These are phyloP conservation scores for Onychomys arenicola DNA, from an alignment of 2,797 vertebrate genomes.

Conservation along the genomic window DNA sequence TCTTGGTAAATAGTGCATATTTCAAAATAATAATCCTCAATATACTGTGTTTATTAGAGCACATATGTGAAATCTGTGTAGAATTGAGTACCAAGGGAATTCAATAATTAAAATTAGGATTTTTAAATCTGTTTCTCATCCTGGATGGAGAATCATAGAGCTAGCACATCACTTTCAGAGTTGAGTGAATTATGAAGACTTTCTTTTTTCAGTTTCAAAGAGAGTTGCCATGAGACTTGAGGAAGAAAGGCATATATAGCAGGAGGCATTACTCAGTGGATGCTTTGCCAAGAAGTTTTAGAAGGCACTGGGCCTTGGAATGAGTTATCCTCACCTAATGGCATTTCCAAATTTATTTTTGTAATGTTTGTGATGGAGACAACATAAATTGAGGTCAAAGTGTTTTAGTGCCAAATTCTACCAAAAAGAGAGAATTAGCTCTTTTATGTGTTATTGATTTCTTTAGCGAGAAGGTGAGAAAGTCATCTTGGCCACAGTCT, in stretches of 20 bases:
- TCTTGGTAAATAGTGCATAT: background rate
- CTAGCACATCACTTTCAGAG: background rate
- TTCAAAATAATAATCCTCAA: background rate
- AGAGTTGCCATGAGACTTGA: background rate
- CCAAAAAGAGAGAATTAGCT: background rate
- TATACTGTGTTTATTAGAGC: background rate
- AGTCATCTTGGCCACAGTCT: background rate
- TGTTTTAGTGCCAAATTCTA: background rate
- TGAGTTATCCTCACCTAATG: background rate
- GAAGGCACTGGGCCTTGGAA: background rate
- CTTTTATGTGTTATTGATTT: background rate
- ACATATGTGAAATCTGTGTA: background rate
- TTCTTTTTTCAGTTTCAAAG: background rate
- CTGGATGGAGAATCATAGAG: background rate
- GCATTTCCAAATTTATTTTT: constrained; percentile 34
- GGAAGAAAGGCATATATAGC: background rate
- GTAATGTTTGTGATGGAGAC: background rate
- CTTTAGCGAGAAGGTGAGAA: background rate
- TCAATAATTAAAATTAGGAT: background rate
- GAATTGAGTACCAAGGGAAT: background rate
- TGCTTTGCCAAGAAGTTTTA: constrained; percentile 22
- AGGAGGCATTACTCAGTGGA: background rate
- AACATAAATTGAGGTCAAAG: background rate
- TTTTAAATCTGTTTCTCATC: background rate
- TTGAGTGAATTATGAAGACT: constrained; percentile 14